These are phyloP conservation scores for Carassius auratus DNA, from an alignment of 2,113 vertebrate genomes.

Conservation along the genomic window DNA sequence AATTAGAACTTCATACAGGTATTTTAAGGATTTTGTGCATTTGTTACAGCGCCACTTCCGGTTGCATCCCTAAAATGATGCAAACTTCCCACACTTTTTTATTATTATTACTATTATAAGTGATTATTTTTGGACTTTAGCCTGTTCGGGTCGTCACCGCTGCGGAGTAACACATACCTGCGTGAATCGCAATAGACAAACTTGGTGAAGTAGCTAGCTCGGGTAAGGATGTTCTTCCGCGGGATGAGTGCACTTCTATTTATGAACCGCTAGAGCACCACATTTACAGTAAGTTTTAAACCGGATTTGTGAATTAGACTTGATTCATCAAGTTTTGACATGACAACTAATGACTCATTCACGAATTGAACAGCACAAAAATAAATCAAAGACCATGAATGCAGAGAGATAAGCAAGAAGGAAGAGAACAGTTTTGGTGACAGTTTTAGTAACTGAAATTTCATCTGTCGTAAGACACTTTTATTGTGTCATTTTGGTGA, in stretches of 20 bases:
- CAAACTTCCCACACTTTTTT: too few relatives aligned
- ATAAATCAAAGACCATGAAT: not conserved
- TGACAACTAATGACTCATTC: not conserved
- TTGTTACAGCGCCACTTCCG: too few relatives aligned
- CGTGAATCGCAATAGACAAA: too few relatives aligned
- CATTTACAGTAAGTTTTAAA: not conserved
- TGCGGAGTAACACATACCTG: too few relatives aligned
- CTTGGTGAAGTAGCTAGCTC: too few relatives aligned
- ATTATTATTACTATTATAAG: too few relatives aligned
- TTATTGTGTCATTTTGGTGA: not conserved
- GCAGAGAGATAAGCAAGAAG: not conserved
- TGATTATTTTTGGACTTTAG: too few relatives aligned
- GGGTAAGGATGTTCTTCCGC: too few relatives aligned
- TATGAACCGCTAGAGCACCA: too few relatives aligned
- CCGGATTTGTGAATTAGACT: not conserved
- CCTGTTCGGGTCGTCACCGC: too few relatives aligned
- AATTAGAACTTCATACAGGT: conserved; percentile 33
- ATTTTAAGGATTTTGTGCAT: not conserved
- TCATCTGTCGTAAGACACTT: not conserved
- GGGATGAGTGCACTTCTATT: too few relatives aligned
- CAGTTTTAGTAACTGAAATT: not conserved
- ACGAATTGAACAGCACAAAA: not conserved
- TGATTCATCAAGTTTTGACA: not conserved
- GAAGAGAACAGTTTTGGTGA: not conserved
- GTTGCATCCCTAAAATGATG: too few relatives aligned